Base-by-base conservation (phyloP, 2,888 invertebrate species). In the Pachymerium ferrugineum region DNA sequence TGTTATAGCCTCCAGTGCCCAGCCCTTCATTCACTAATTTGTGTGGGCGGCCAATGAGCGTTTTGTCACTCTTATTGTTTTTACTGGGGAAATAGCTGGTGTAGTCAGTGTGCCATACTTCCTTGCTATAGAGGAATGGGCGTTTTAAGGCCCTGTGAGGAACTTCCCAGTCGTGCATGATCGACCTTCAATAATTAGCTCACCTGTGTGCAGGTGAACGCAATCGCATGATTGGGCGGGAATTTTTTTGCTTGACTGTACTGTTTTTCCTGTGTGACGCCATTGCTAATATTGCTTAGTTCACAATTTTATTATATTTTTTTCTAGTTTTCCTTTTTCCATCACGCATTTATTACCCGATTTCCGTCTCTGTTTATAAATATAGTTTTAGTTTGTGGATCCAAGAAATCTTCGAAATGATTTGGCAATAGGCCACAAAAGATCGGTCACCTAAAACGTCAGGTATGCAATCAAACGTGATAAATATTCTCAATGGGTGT, bases 101-200 rank as follows among this genome's bases (percentile, higher is more conserved):
- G 54, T 25, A 54, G 25, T 54, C 54, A 54, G 54, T 28, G 25
- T 54, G 54, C 54, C 54, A 25, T 54, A 54, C 54, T 54, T 54
- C 54, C 54, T 54, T 28, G 25, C 25, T 25, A 54, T 54, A 25
- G 22, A 54, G 28, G 28, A 54, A 6, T 54, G 54, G 54, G 54
- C 54, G 54, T 54, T n/a, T n/a, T n/a, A n/a, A n/a, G n/a, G n/a
- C n/a, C n/a, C n/a, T n/a, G n/a, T 28, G 54, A 54, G 54, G 54
- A 54, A 54, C 54, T 54, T 54, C 54, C 54, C 54, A 54, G 54
- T 54, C 54, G 22, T 54, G 54, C 54, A 54, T 54, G 54, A 54
- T 54, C 54, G 54, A 54, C 54, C 54, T 54, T 54, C 54, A 54
- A 54, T 54, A 54, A 54, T 54, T 54, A 54, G 54, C 54, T 54